Base-by-base conservation (phyloP, 53 echinoderm and acorn worm species). In the Zoroaster sp. region DNA sequence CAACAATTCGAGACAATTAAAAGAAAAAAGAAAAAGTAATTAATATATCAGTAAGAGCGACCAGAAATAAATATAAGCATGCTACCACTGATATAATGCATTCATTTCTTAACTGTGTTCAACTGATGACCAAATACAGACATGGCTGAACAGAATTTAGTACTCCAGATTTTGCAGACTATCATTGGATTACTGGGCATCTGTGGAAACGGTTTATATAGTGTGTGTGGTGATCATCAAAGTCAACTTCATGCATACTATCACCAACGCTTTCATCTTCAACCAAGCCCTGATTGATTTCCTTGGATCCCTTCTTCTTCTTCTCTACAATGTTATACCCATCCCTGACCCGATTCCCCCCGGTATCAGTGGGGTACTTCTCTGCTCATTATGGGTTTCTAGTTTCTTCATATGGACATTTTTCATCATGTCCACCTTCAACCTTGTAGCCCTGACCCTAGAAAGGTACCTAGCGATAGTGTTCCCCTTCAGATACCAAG, bases 381-480 rank as follows among this genome's bases (percentile, higher is more conserved):
- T 96, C 40, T 96, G 96, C 65, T 81, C 86, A 21, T 87, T 96
- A 40, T 96, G 96, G 96, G 90, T 85, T 81, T 91, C 89, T 39
- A 54, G 90, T 2, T 94, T 94, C 89, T 80, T 91, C 47, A 77
- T 96, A 1, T 96, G 95, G 86, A 55, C 89, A 0, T 87, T 92
- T 15, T 92, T 93, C 35, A 90, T 88, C 10, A 87, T 90, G 15
- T 96, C 96, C 0, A 96, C 96, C 0, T 94, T 91, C 80, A 94
- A 93, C 55, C 54, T 96, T 40, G 94, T 90, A 2, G 90, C 89
- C 12, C 83, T 96, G 88, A 93, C 96, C 15, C 66, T 94, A 9
- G 96, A 96, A 52, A 89, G 96, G 38, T 96, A 94, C 74, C 75
- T 91, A 35, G 96, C 96, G 11, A 93, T 96, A 8, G 91, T 96